Percentiles rank a stretch among this genome's conserved stretches.
Conservation (phyloP, 2,888 invertebrate genomes). For the Leucophenga montana region DNA sequence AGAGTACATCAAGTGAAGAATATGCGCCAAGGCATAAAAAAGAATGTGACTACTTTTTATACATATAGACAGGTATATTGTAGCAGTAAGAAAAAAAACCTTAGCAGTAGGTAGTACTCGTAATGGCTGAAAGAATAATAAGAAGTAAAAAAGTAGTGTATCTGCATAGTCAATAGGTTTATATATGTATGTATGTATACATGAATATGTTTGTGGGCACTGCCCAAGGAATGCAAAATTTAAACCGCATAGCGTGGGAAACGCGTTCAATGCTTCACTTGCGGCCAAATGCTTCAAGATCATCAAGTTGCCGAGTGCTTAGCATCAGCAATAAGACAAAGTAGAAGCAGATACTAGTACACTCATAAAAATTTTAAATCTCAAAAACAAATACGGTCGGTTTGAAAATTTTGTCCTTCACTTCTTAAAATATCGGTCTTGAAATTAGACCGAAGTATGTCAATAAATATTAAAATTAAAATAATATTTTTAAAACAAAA, state of each 20-base stretch:
- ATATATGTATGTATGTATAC: background rate
- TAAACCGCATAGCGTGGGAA: constrained; percentile 56
- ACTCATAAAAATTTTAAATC: too few species aligned
- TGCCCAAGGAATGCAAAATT: constrained; percentile 24
- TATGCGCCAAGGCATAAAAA: constrained; percentile 5
- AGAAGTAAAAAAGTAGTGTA: background rate
- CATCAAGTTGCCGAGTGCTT: constrained; percentile 30
- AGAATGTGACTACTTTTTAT: background rate
- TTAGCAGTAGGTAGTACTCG: constrained; percentile 13
- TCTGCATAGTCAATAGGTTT: constrained; percentile 1
- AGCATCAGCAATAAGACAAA: constrained; percentile 29
- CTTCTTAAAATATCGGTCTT: too few species aligned
- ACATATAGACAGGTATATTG: too few species aligned
- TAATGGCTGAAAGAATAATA: background rate
- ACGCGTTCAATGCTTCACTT: constrained; percentile 41
- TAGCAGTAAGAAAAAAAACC: constrained; percentile 29
- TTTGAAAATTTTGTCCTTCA: too few species aligned
- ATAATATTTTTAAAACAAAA: too few species aligned
- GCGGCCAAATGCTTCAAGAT: constrained; percentile 13
- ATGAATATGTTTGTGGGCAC: constrained; percentile 1
- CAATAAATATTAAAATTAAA: too few species aligned
- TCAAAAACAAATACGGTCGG: too few species aligned
- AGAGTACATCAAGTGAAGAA: background rate
- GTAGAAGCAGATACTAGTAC: too few species aligned
- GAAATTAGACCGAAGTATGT: too few species aligned